Base-by-base conservation (phyloP, 2,888 invertebrate species). In the Tiliacea citrago region DNA sequence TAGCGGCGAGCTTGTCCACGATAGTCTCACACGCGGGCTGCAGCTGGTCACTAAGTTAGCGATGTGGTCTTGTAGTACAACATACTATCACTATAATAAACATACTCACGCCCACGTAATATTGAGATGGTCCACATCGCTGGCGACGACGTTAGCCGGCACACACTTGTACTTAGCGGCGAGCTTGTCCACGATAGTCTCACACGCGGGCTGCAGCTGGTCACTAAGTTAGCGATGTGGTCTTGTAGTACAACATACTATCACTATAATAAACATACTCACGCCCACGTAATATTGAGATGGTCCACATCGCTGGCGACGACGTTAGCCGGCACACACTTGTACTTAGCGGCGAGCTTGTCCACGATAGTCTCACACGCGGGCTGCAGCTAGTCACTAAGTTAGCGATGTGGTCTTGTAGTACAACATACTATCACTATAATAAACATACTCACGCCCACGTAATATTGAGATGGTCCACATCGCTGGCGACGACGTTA, bases 381-480 rank as follows among this genome's bases (percentile, higher is more conserved):
- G 0, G 96, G n/a, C n/a, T n/a, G n/a, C n/a, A n/a, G n/a, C n/a
- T n/a, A n/a, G n/a, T n/a, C n/a, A n/a, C n/a, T n/a, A n/a, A n/a
- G n/a, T n/a, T n/a, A n/a, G n/a, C n/a, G n/a, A n/a, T n/a, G n/a
- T n/a, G n/a, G n/a, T n/a, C n/a, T n/a, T n/a, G n/a, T n/a, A n/a
- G n/a, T n/a, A n/a, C n/a, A n/a, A n/a, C n/a, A n/a, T n/a, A n/a
- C n/a, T n/a, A n/a, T n/a, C n/a, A n/a, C n/a, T n/a, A n/a, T n/a
- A n/a, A n/a, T n/a, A n/a, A n/a, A n/a, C n/a, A n/a, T n/a, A n/a
- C n/a, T n/a, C n/a, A n/a, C n/a, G n/a, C n/a, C n/a, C n/a, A 98
- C 9, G 97, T 97, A 0, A 97, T 97, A 81, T 97, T 97, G 51
- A 97, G 96, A 78, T 97, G 97, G 79, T 98, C 98, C 12, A 98